Evolutionary conservation across 2,797 vertebrate genomes (phyloP).

Genomic region (Microctenopoma steveboyesi): DNA sequence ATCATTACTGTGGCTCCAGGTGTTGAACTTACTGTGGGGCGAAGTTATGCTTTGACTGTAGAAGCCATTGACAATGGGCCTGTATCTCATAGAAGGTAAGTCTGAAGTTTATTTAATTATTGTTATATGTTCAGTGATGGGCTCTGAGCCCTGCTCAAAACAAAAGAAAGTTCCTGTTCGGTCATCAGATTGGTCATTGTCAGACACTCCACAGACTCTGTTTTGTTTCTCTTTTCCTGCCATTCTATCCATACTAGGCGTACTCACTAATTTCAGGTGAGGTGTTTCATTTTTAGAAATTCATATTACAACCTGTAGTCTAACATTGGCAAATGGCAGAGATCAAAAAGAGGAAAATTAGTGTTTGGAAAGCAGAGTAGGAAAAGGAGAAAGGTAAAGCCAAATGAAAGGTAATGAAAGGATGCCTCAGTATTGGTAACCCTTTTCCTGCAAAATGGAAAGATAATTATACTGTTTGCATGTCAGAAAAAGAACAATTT

Average conservation of each 20-base stretch:
- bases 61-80: constrained; percentile 90
- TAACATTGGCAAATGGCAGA: constrained; percentile 19
- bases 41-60: constrained; percentile 90
- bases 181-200: constrained; percentile 31
- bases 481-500: constrained; percentile 26
- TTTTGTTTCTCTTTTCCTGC: background rate
- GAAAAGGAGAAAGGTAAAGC: background rate
- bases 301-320: constrained; percentile 25
- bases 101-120: background rate
- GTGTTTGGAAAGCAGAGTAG: background rate
- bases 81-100: constrained; percentile 88
- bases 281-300: constrained; percentile 23
- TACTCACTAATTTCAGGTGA: background rate
- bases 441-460: constrained; percentile 7
- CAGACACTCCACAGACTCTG: background rate
- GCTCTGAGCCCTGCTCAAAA: too few species aligned
- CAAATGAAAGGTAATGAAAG: constrained; percentile 30
- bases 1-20: constrained; percentile 86
- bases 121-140: background rate
- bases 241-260: background rate
- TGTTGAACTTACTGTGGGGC: constrained; percentile 84
- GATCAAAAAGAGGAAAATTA: constrained; percentile 9
- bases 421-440: constrained; percentile 7
- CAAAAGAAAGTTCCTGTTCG: constrained; percentile 30
- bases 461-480: constrained; percentile 24